Percentiles rank a stretch among this genome's conserved stretches.
These are phyloP conservation scores for Coregonus clupeaformis DNA, from an alignment of 2,113 vertebrate species.

Conservation along the genomic window DNA sequence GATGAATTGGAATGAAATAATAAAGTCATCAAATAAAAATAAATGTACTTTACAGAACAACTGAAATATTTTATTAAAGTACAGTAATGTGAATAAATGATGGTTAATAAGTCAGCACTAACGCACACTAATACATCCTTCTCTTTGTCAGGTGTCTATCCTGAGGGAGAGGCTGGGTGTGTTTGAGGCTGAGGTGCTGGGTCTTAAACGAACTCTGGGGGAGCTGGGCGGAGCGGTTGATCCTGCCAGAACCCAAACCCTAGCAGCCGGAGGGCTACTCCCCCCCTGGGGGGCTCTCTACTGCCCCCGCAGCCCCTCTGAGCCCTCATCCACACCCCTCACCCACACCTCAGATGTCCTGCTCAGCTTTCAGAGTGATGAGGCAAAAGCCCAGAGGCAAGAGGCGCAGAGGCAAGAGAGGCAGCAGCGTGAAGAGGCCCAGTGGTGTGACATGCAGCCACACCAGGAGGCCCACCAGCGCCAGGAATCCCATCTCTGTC, in stretches of 20 bases:
- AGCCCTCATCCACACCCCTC: slow-evolving; percentile 56
- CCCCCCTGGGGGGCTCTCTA: slow-evolving; percentile 67
- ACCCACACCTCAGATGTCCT: slow-evolving; percentile 68
- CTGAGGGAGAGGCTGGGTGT: slow-evolving; percentile 86
- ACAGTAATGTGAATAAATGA: no score
- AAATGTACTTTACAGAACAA: no score
- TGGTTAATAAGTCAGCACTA: no score
- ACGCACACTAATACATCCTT: not conserved
- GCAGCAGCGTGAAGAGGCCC: slow-evolving; percentile 82
- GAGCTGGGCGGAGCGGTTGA: slow-evolving; percentile 73
- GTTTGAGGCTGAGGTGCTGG: slow-evolving; percentile 85
- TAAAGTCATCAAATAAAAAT: no score
- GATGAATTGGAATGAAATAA: no score
- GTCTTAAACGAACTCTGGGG: slow-evolving; percentile 82
- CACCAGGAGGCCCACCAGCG: slow-evolving; percentile 47
- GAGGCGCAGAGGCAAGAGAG: slow-evolving; percentile 81
- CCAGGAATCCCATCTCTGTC: slow-evolving; percentile 68
- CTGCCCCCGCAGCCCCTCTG: slow-evolving; percentile 61
- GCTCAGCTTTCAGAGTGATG: slow-evolving; percentile 82
- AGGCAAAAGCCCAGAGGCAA: slow-evolving; percentile 94
- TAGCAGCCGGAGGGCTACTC: slow-evolving; percentile 61
- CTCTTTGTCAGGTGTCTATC: slow-evolving; percentile 74
- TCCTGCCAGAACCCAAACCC: slow-evolving; percentile 60
- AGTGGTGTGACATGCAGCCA: slow-evolving; percentile 75
- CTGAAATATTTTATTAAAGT: no score